A percentile compares a stretch with the other conserved stretches of the same genome.
Evolutionary conservation across 2,113 vertebrate genomes (phyloP).

Genomic region (Raja brachyura): DNA sequence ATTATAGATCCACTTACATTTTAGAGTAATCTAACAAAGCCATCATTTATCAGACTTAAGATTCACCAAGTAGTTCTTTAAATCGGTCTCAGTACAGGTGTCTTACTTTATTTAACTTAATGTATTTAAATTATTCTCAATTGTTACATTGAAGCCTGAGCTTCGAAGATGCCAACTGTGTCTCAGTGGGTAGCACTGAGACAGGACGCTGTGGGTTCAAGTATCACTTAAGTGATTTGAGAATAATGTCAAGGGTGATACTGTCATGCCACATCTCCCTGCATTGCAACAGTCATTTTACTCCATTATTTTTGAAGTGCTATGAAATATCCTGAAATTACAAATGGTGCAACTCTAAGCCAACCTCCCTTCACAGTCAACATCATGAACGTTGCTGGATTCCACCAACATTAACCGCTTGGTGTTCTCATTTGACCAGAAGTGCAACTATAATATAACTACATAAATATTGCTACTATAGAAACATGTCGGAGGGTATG

Average conservation of each 20-base stretch:
- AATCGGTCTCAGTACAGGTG: background rate
- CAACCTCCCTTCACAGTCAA: no score
- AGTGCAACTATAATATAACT: no score
- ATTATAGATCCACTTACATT: background rate
- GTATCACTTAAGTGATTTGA: background rate
- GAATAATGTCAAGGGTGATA: background rate
- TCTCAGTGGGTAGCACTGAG: background rate
- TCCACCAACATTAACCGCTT: no score
- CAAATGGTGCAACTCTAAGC: no score
- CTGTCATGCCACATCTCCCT: background rate
- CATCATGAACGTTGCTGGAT: no score
- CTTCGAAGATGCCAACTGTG: background rate
- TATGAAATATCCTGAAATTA: no score
- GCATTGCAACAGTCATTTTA: background rate
- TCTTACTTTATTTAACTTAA: background rate
- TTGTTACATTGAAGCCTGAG: background rate
- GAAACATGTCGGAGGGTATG: no score
- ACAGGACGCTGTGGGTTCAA: background rate
- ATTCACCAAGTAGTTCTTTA: background rate
- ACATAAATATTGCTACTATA: no score
- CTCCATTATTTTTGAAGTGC: background rate
- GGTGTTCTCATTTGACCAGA: no score
- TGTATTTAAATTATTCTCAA: background rate
- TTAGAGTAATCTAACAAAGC: background rate
- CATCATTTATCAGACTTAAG: background rate